Conservation (phyloP, 1,140 invertebrate species). For the Phthorimaea operculella region DNA sequence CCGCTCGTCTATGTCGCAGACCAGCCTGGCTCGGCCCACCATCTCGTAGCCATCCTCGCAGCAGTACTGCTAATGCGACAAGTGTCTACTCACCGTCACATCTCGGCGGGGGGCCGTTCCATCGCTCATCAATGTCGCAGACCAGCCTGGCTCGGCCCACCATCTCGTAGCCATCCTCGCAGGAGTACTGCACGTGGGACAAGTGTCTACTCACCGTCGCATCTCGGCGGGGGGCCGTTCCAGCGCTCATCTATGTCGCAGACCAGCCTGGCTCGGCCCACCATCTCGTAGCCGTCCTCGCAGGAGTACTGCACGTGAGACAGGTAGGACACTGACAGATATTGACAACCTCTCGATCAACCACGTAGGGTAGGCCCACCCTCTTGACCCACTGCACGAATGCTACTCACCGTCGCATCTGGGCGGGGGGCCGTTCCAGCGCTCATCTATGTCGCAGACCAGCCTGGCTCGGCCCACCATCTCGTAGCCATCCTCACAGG, state of each 20-base stretch:
- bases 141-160: slow-evolving; percentile 80
- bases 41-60: slow-evolving; percentile 88
- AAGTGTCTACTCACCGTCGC: slow-evolving; percentile 81
- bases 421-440: slow-evolving; percentile 94
- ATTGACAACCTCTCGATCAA: too few relatives aligned
- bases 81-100: slow-evolving; percentile 95
- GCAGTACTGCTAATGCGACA: slow-evolving; percentile 85
- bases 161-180: slow-evolving; percentile 86
- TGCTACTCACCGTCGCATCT: slow-evolving; percentile 90
- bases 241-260: slow-evolving; percentile 93
- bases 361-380: too few relatives aligned
- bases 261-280: slow-evolving; percentile 79
- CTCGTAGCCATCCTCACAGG: slow-evolving; percentile 85
- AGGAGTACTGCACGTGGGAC: slow-evolving; percentile 86
- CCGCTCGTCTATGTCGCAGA: slow-evolving; percentile 90
- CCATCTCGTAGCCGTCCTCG: slow-evolving; percentile 85
- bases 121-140: slow-evolving; percentile 92
- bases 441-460: slow-evolving; percentile 90
- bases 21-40: slow-evolving; percentile 80
- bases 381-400: too few relatives aligned
- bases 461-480: slow-evolving; percentile 84
- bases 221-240: slow-evolving; percentile 92
- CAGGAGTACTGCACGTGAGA: slow-evolving; percentile 88
- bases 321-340: too few relatives aligned
- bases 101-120: slow-evolving; percentile 92